Evolutionary conservation across 2,113 vertebrate genomes (phyloP), one percentile per base, ranked within the genome.

Genomic region (Gambusia affinis): DNA sequence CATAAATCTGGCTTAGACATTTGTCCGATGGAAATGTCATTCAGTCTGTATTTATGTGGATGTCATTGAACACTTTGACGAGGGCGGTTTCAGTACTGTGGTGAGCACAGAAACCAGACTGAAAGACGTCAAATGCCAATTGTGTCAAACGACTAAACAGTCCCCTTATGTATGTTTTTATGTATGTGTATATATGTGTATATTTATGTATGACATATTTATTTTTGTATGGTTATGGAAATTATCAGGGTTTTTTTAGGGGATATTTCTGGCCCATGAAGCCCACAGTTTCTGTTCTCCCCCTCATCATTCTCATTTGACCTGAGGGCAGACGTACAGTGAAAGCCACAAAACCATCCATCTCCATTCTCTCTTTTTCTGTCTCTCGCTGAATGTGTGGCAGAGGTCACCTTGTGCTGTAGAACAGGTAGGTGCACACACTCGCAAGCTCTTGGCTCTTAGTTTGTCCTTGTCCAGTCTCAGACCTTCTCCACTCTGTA

Each of bases 371-470:
- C 64, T 60, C 14, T 57, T 51, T 60, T 39, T 51, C 65, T 73
- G n/a, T 51, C 64, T 65, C 54, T 60, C 29, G 35, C 61, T 75
- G 78, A 83, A 82, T 62, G 60, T 82, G 78, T 77, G 80, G 78
- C 81, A 81, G 66, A 70, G 85, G 81, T 88, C 86, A 88, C 83
- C 83, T 92, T 87, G 60, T 30, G 77, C 75, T 84, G 60, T 73
- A 42, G 64, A 42, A 68, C 54, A 78, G 54, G 15, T 28, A 82
- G 69, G 75, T 35, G 60, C 54, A 57, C 72, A 64, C 65, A 82
- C 30, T 66, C 51, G 65, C 64, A 39, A 8, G 33, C 73, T 64
- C 28, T 54, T 14, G 64, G 35, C n/a, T 44, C 47, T 73, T 30
- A 27, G 69, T 74, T 57, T 84, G 72, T 78, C 82, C 83, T 79